A percentile compares a stretch with the other conserved stretches of the same genome.
Conservation (phyloP, 2,113 vertebrate species). For the Perca schrenkii region DNA sequence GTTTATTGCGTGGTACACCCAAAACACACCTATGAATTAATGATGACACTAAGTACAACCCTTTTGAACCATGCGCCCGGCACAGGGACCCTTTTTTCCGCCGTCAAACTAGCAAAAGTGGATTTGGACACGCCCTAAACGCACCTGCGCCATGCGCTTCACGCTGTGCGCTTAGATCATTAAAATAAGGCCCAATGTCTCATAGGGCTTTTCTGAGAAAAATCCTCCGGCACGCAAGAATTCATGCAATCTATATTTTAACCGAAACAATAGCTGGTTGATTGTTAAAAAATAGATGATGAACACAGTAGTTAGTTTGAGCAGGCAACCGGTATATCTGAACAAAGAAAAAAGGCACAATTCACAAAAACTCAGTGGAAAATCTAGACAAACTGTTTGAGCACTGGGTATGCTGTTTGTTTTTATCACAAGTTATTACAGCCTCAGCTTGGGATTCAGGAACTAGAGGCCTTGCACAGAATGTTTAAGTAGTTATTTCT, state of each 20-base stretch:
- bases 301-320: not conserved
- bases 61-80: too few species aligned
- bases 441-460: not conserved
- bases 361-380: not conserved
- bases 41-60: too few species aligned
- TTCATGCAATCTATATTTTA: conserved; percentile 11
- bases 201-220: not conserved
- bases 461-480: not conserved
- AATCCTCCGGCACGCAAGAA: not conserved
- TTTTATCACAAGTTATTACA: not conserved
- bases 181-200: not conserved
- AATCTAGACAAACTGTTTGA: not conserved
- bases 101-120: too few species aligned
- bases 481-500: not conserved
- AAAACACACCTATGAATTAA: too few species aligned
- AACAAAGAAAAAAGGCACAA: not conserved
- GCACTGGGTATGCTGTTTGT: not conserved
- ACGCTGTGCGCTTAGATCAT: too few species aligned
- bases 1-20: too few species aligned
- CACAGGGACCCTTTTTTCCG: too few species aligned
- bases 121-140: too few species aligned
- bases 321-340: not conserved
- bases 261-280: conserved; percentile 6
- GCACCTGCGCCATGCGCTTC: too few species aligned
- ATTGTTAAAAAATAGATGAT: conserved; percentile 1